Conservation (phyloP, 1,140 invertebrate species). For the Tachypleus tridentatus region DNA sequence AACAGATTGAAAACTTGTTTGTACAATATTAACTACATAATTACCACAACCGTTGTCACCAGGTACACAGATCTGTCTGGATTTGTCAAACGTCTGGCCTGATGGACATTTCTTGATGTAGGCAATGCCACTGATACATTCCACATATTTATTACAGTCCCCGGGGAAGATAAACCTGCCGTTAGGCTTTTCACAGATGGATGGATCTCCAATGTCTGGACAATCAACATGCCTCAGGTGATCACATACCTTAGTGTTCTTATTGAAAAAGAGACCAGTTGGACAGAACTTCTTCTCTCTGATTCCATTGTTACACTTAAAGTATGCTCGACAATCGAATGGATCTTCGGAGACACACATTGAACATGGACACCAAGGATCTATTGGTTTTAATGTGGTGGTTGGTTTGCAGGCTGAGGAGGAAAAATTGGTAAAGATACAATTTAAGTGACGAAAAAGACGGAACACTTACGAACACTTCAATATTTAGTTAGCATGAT, state of each 20-base stretch:
- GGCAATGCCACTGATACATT: constrained; percentile 25
- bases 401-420: background rate
- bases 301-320: constrained; percentile 1
- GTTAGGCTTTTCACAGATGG: background rate
- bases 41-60: no score
- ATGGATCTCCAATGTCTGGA: background rate
- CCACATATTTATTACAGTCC: constrained; percentile 22
- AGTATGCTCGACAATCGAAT: constrained; percentile 4
- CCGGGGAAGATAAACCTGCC: constrained; percentile 7
- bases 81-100: constrained; percentile 6
- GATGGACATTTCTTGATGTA: constrained; percentile 23
- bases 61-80: no score
- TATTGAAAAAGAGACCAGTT: constrained; percentile 11
- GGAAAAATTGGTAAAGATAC: background rate
- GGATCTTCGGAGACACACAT: background rate
- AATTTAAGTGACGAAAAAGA: no score
- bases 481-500: no score
- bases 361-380: background rate
- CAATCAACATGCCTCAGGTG: constrained; percentile 4
- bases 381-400: no score
- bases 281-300: background rate
- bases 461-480: no score
- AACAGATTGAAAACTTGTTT: no score
- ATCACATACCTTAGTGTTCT: constrained; percentile 7
- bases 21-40: no score